These are phyloP conservation scores for Macrochelys suwanniensis DNA, from an alignment of 2,797 vertebrate species.

Conservation along the genomic window DNA sequence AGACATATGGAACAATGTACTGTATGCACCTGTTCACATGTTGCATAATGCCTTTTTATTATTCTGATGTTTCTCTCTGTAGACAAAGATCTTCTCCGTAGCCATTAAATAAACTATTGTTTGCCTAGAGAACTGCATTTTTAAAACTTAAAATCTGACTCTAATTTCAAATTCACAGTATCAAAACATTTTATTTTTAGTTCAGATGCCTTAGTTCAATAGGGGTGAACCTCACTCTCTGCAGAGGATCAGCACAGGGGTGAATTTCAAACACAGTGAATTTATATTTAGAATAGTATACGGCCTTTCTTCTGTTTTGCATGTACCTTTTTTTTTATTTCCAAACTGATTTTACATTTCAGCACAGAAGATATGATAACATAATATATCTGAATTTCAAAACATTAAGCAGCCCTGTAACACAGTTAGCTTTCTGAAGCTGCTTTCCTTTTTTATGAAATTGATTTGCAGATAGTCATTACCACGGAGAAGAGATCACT, in stretches of 20 bases:
- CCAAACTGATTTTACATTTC: not conserved
- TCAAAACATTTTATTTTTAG: not conserved
- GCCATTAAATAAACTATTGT: not conserved
- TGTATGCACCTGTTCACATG: not conserved
- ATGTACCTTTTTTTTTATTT: not conserved
- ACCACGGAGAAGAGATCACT: not conserved
- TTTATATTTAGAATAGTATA: not conserved
- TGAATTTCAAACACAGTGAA: rapidly evolving
- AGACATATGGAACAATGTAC: not conserved
- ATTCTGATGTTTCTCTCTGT: rapidly evolving
- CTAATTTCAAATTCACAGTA: rapidly evolving
- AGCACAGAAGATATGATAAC: not conserved
- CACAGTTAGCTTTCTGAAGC: not conserved
- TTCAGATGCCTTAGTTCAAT: not conserved
- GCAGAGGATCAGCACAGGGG: not conserved
- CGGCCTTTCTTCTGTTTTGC: not conserved
- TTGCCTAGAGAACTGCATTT: rapidly evolving
- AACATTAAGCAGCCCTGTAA: not conserved
- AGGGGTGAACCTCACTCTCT: rapidly evolving
- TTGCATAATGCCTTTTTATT: not conserved
- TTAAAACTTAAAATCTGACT: not conserved
- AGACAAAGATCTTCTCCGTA: not conserved
- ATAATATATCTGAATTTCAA: not conserved
- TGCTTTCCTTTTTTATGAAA: not conserved
- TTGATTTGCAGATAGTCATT: not conserved